Conservation (phyloP, 2,888 invertebrate species). For the Dynastes grantii region DNA sequence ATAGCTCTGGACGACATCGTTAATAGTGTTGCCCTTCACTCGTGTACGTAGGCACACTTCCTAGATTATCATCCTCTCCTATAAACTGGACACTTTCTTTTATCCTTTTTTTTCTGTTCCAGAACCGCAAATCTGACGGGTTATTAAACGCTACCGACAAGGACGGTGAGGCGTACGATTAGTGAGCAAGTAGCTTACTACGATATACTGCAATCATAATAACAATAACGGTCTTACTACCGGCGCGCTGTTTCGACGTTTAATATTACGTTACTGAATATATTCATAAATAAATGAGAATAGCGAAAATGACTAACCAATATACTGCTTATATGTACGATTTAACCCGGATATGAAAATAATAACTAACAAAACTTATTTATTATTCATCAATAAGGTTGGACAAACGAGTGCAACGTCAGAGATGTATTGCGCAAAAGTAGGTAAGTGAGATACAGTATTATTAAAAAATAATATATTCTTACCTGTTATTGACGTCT, state of each 20-base stretch:
- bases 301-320: neutral
- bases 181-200: conserved; percentile 12
- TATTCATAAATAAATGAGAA: neutral
- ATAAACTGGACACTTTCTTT: conserved; percentile 50
- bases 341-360: too few species aligned
- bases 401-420: too few species aligned
- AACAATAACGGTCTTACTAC: conserved; percentile 30
- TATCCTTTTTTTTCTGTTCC: conserved; percentile 35
- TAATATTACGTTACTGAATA: neutral
- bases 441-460: too few species aligned
- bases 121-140: conserved; percentile 38
- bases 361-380: too few species aligned
- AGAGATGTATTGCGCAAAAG: too few species aligned
- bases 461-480: too few species aligned
- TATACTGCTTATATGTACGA: neutral
- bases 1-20: conserved; percentile 56
- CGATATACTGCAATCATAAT: conserved; percentile 22
- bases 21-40: conserved; percentile 60
- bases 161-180: neutral
- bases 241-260: conserved; percentile 10
- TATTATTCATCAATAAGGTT: too few species aligned
- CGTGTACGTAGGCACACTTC: conserved; percentile 53
- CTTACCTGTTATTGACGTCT: too few species aligned
- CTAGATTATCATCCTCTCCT: conserved; percentile 51
- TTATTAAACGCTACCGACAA: conserved; percentile 44